Percentiles rank a stretch among this genome's conserved stretches.
These are phyloP conservation scores for Halcyon leucocephala DNA, from an alignment of 2,797 vertebrate species.

Conservation along the genomic window DNA sequence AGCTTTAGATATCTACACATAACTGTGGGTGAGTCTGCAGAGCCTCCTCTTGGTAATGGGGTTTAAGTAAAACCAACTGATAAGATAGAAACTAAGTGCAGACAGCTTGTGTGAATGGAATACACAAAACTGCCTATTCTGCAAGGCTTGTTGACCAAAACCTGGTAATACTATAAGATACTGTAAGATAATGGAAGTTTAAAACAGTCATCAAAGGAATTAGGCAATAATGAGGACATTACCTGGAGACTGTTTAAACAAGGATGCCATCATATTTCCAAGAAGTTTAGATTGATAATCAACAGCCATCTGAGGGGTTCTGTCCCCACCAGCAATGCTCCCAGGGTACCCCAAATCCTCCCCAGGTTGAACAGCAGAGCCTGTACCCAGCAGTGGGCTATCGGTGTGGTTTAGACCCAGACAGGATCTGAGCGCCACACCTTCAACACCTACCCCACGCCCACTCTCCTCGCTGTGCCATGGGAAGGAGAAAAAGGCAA, in stretches of 20 bases:
- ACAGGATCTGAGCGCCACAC: too few relatives aligned
- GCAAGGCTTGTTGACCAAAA: not conserved
- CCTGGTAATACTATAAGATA: not conserved
- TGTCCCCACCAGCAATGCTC: not conserved
- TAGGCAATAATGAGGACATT: not conserved
- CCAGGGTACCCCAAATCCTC: not conserved
- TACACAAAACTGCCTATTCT: not conserved
- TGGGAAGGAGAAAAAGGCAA: too few relatives aligned
- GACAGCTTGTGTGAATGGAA: not conserved
- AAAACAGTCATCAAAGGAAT: not conserved
- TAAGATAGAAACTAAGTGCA: not conserved
- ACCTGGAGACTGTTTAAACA: not conserved
- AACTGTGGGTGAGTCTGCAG: not conserved
- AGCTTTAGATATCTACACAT: not conserved
- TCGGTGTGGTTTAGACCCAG: too few relatives aligned
- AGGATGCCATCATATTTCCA: not conserved
- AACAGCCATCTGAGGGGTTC: not conserved
- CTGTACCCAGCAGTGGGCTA: not conserved
- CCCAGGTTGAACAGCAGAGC: not conserved
- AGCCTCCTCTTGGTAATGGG: not conserved
- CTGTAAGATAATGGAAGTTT: not conserved
- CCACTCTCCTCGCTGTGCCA: too few relatives aligned
- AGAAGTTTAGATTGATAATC: not conserved
- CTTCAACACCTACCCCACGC: too few relatives aligned
- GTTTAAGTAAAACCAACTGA: not conserved